Evolutionary conservation across 2,113 vertebrate species (phyloP).

Genomic region (Plecotus auritus): DNA sequence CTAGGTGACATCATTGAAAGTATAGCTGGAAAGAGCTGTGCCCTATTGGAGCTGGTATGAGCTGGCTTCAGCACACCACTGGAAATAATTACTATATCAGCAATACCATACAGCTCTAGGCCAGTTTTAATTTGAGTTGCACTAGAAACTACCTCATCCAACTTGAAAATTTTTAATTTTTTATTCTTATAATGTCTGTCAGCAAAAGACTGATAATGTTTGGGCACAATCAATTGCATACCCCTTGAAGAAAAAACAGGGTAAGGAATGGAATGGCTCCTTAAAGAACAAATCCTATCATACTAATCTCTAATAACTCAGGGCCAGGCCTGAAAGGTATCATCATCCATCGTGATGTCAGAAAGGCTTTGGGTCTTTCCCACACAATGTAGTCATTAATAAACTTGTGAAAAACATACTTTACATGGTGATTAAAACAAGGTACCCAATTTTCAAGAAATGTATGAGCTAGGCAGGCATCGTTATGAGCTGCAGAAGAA

Average conservation of each 20-base stretch:
- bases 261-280: constrained; percentile 7
- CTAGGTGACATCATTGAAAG: background rate
- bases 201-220: constrained; percentile 30
- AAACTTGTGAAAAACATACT: constrained; percentile 5
- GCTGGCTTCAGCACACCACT: background rate
- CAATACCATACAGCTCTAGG: background rate
- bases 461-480: background rate
- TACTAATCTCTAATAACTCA: background rate
- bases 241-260: background rate
- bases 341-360: background rate
- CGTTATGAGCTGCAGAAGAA: background rate
- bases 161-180: constrained; percentile 22
- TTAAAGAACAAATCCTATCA: constrained; percentile 35
- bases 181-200: constrained; percentile 24
- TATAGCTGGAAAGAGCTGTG: background rate
- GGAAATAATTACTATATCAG: background rate
- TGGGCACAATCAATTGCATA: constrained; percentile 15
- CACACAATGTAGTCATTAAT: background rate
- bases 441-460: background rate
- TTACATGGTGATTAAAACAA: background rate
- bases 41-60: background rate
- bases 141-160: background rate
- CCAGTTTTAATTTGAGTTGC: background rate
- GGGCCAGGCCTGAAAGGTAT: background rate
- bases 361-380: constrained; percentile 26